These are phyloP conservation scores for Epinephelus fuscoguttatus DNA, from an alignment of 2,113 vertebrate species.

Conservation along the genomic window DNA sequence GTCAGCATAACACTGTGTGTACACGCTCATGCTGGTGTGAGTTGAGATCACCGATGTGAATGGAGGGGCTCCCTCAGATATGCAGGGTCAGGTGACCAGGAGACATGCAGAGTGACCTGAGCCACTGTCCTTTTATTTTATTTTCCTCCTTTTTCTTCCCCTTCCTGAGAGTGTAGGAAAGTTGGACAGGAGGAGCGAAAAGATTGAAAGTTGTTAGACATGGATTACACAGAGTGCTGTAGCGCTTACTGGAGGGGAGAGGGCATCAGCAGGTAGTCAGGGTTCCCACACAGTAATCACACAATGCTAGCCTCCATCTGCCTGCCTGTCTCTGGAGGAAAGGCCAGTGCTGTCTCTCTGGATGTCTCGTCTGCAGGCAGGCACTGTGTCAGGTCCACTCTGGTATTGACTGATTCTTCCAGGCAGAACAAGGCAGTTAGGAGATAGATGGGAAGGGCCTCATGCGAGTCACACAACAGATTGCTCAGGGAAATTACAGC, in stretches of 20 bases:
- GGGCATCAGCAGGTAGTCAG: constrained; percentile 50
- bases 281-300: constrained; percentile 52
- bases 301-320: constrained; percentile 41
- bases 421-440: constrained; percentile 50
- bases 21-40: constrained; percentile 47
- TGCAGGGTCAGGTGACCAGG: constrained; percentile 50
- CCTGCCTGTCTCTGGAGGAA: constrained; percentile 50
- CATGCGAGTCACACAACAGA: constrained; percentile 38
- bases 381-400: constrained; percentile 52
- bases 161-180: constrained; percentile 64
- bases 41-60: constrained; percentile 46
- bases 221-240: constrained; percentile 39
- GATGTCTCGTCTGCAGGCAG: constrained; percentile 58
- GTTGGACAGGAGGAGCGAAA: constrained; percentile 53
- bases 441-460: constrained; percentile 41
- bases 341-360: constrained; percentile 45
- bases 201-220: constrained; percentile 56
- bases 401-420: constrained; percentile 65
- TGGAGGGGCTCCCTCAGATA: constrained; percentile 43
- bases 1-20: constrained; percentile 52
- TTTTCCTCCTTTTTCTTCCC: constrained; percentile 36
- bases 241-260: constrained; percentile 29
- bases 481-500: constrained; percentile 19
- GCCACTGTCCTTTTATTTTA: constrained; percentile 26
- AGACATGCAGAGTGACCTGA: constrained; percentile 50